Percentiles rank a stretch among this genome's conserved stretches.
Conservation (phyloP, 2,888 invertebrate genomes). For the Caradrina kadenii region DNA sequence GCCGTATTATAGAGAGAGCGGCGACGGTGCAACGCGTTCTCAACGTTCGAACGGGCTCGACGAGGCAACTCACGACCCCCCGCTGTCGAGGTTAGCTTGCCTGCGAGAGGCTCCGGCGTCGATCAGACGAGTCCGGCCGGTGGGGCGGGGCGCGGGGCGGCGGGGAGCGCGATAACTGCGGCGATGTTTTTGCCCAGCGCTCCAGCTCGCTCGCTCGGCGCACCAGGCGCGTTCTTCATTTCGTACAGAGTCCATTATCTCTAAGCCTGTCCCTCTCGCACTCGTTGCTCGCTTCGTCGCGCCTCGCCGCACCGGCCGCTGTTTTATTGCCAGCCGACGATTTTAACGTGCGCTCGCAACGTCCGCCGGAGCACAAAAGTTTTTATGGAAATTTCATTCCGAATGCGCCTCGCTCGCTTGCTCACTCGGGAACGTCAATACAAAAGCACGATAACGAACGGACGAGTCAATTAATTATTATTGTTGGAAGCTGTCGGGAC, state of each 20-base stretch:
- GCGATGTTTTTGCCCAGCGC: constrained; percentile 88
- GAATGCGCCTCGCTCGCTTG: constrained; percentile 89
- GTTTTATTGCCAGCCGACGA: constrained; percentile 91
- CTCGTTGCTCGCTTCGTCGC: constrained; percentile 83
- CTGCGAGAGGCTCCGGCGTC: constrained; percentile 87
- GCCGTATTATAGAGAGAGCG: constrained; percentile 76
- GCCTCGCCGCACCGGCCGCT: constrained; percentile 90
- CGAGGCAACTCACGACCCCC: constrained; percentile 87
- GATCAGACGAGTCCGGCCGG: constrained; percentile 83
- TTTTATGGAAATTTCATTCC: constrained; percentile 91
- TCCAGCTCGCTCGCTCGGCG: constrained; percentile 87
- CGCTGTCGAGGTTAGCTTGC: constrained; percentile 88
- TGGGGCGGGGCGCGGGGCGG: constrained; percentile 71
- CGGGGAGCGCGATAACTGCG: constrained; percentile 86
- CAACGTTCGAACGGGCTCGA: constrained; percentile 80
- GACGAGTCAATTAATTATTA: constrained; percentile 91
- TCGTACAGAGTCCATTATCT: constrained; percentile 89
- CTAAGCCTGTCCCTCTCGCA: constrained; percentile 84
- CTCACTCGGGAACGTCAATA: constrained; percentile 89
- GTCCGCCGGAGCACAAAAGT: constrained; percentile 90
- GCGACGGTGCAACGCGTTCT: constrained; percentile 76
- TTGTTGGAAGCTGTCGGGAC: constrained; percentile 89
- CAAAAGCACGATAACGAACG: constrained; percentile 91
- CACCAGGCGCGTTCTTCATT: constrained; percentile 89
- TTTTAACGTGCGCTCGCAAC: constrained; percentile 91